Evolutionary conservation across 2,113 vertebrate species (phyloP).

Genomic region (Psittacus erithacus): DNA sequence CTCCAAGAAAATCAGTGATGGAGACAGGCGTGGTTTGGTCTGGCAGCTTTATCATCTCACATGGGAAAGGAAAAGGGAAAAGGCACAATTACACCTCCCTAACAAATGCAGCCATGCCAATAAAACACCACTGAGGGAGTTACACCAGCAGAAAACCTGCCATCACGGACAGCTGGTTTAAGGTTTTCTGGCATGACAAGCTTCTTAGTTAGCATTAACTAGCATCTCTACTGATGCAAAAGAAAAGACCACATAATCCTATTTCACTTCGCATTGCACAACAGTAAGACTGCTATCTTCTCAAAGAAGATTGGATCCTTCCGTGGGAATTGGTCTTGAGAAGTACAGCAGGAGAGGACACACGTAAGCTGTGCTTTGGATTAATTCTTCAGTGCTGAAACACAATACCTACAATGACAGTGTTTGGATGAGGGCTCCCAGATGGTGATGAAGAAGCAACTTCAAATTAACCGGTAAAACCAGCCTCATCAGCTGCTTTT

Average conservation of each 20-base stretch:
- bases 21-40: neutral
- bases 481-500: neutral
- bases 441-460: neutral
- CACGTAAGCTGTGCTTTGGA: neutral
- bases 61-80: neutral
- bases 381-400: neutral
- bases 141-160: neutral
- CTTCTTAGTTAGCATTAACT: neutral
- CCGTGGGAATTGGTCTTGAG: neutral
- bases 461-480: neutral
- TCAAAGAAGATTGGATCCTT: neutral
- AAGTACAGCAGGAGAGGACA: neutral
- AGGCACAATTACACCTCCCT: neutral
- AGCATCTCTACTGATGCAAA: neutral
- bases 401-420: accelerated
- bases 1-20: constrained; percentile 40
- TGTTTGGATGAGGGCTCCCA: neutral
- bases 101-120: neutral
- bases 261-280: neutral
- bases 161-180: neutral
- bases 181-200: neutral
- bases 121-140: neutral
- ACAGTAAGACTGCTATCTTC: neutral
- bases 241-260: neutral
- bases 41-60: neutral